phyloP scores from a whole-genome alignment of 2,113 vertebrate species.

The Eleginops maclovinus region DNA sequence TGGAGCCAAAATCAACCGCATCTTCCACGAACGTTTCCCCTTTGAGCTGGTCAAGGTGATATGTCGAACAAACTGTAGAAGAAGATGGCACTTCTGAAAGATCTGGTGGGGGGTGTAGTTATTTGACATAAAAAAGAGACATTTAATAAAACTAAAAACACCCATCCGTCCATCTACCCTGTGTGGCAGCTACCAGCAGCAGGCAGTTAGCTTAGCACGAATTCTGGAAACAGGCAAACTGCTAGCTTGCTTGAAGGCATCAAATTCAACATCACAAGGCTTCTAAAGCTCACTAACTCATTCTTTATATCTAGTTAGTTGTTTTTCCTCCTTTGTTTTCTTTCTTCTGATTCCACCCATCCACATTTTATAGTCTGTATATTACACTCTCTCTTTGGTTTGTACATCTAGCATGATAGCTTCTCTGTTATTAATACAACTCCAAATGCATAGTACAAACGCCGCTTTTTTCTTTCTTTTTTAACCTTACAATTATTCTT shows the following conservation, averaged over 20 bases:
- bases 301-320: no score
- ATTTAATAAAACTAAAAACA: neutral
- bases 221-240: no score
- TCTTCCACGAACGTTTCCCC: conserved; percentile 95
- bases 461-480: neutral
- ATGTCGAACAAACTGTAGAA: neutral
- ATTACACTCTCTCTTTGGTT: neutral
- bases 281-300: no score
- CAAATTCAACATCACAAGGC: no score
- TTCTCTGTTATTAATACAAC: neutral
- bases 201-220: no score
- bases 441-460: neutral
- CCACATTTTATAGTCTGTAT: neutral
- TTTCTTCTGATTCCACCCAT: neutral
- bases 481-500: neutral
- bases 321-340: conserved; percentile 1
- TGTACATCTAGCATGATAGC: conserved; percentile 14
- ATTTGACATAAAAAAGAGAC: no score
- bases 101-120: neutral
- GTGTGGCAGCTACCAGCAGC: no score
- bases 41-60: conserved; percentile 96
- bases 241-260: no score
- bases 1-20: conserved; percentile 94
- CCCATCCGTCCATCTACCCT: no score
- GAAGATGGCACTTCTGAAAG: neutral